phyloP scores from a whole-genome alignment of 2,797 vertebrate genomes.

The Notolepis coatsorum region DNA sequence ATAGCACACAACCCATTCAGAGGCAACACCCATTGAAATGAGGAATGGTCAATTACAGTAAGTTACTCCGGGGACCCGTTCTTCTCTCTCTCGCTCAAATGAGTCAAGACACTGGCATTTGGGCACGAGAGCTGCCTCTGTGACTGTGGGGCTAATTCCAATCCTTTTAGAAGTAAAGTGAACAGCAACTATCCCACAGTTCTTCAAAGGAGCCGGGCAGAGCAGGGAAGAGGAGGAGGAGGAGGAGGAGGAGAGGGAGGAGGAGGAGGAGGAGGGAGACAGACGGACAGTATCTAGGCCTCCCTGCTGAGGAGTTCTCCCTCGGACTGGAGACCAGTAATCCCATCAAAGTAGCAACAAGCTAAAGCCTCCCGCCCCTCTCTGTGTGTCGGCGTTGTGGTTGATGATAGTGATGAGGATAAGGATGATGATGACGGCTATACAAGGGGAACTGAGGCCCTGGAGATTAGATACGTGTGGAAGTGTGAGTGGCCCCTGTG shows the following conservation, averaged over 20 bases:
- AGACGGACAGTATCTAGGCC: conserved; percentile 43
- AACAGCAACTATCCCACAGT: conserved; percentile 60
- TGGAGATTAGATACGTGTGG: conserved; percentile 22
- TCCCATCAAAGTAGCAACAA: conserved; percentile 73
- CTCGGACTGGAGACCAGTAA: conserved; percentile 57
- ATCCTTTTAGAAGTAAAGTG: conserved; percentile 56
- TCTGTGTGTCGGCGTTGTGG: conserved; percentile 35
- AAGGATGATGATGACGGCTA: conserved; percentile 22
- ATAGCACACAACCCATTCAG: too few relatives aligned
- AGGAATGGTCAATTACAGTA: conserved; percentile 50
- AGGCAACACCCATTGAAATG: conserved; percentile 54
- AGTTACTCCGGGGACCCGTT: conserved; percentile 40
- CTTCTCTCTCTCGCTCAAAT: conserved; percentile 57
- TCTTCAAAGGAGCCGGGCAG: conserved; percentile 67
- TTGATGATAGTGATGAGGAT: conserved; percentile 30
- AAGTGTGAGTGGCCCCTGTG: conserved; percentile 21
- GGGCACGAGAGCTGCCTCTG: conserved; percentile 44
- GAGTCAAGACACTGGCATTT: conserved; percentile 37
- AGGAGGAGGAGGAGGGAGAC: conserved; percentile 22
- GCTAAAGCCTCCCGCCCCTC: conserved; percentile 47
- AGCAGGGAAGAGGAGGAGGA: conserved; percentile 33
- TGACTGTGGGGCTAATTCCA: conserved; percentile 55
- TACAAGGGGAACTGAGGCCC: conserved; percentile 10
- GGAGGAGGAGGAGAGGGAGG: neutral
- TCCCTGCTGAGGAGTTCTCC: conserved; percentile 53